These are phyloP conservation scores for Myotis davidii DNA, from an alignment of 2,113 vertebrate species.

Conservation along the genomic window DNA sequence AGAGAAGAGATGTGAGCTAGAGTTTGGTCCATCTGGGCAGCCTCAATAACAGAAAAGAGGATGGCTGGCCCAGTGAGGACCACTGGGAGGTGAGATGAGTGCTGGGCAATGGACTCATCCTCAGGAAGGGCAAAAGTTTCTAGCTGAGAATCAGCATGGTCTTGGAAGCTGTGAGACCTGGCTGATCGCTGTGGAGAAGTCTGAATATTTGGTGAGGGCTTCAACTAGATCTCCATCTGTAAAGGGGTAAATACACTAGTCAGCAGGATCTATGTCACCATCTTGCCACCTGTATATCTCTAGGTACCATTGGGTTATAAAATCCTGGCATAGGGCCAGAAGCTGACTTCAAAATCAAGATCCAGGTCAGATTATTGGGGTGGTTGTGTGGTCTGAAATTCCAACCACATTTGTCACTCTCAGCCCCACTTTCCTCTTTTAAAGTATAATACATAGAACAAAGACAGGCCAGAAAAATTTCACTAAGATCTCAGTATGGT, in stretches of 20 bases:
- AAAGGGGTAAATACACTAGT: not conserved
- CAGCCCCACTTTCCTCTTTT: not conserved
- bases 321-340: not conserved
- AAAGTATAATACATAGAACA: not conserved
- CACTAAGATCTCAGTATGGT: not conserved
- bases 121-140: not conserved
- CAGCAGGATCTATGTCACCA: not conserved
- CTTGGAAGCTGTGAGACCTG: not conserved
- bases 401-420: not conserved
- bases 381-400: not conserved
- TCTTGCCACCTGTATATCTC: not conserved
- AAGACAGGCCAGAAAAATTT: slow-evolving; percentile 1
- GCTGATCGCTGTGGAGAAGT: not conserved
- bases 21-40: not conserved
- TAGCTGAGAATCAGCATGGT: not conserved
- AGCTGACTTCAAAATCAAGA: slow-evolving; percentile 1
- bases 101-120: not conserved
- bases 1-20: not conserved
- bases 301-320: slow-evolving; percentile 1
- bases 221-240: not conserved
- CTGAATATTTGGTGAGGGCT: not conserved
- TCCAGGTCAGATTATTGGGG: not conserved
- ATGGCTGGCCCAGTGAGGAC: not conserved
- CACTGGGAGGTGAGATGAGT: not conserved
- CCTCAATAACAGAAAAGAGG: not conserved